These are phyloP conservation scores for Arenaria interpres DNA, from an alignment of 2,113 vertebrate species.

Conservation along the genomic window DNA sequence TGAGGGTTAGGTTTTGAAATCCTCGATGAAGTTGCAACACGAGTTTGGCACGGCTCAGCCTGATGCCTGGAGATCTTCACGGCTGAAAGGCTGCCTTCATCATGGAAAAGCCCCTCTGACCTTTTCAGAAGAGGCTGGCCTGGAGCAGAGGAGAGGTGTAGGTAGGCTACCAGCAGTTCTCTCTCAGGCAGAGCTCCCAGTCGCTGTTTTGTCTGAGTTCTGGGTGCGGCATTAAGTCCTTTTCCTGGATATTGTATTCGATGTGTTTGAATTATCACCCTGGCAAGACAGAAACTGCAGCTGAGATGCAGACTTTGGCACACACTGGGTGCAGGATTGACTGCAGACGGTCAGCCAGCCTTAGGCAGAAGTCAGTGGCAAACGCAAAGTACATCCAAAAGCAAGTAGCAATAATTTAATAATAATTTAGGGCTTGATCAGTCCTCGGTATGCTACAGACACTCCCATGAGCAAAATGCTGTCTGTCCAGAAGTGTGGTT, in stretches of 20 bases:
- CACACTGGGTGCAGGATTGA: background rate
- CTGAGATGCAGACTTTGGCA: background rate
- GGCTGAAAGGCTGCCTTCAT: constrained; percentile 18
- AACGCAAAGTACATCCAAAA: background rate
- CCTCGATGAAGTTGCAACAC: constrained; percentile 45
- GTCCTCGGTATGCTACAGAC: background rate
- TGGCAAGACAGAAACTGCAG: background rate
- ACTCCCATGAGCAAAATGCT: background rate
- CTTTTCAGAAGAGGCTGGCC: background rate
- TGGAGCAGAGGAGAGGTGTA: background rate
- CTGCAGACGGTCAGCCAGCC: background rate
- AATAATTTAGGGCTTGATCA: background rate
- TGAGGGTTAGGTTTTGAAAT: constrained; percentile 60
- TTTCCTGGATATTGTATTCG: background rate
- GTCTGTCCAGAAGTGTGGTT: background rate
- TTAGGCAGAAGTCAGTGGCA: background rate
- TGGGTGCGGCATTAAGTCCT: background rate
- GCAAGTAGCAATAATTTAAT: background rate
- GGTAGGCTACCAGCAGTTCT: background rate
- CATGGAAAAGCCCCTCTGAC: constrained; percentile 16
- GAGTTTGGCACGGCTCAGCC: constrained; percentile 13
- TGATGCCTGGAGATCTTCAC: constrained; percentile 12
- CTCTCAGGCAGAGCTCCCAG: background rate
- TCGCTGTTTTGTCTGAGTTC: background rate
- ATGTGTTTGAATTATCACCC: background rate